Evolutionary conservation across 2,888 invertebrate species (phyloP).

Genomic region (Cryptocephalus moraei): DNA sequence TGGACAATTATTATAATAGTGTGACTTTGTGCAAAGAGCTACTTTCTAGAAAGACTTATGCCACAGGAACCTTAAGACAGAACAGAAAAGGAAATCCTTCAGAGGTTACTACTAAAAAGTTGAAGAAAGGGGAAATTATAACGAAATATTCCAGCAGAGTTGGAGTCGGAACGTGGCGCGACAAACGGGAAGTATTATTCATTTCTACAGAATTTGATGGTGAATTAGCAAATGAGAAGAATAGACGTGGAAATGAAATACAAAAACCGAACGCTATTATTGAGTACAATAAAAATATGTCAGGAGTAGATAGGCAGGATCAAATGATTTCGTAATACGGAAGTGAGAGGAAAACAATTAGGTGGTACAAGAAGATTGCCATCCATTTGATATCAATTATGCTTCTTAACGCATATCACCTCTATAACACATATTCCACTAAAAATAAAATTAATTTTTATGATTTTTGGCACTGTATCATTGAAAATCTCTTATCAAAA

Average conservation of each 20-base stretch:
- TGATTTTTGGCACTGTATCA: no score
- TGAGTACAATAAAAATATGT: no score
- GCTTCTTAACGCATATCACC: background rate
- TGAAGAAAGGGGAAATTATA: conserved; percentile 2
- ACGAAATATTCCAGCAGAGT: conserved; percentile 3
- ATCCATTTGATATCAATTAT: background rate
- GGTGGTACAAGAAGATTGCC: background rate
- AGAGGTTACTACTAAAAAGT: conserved; percentile 1
- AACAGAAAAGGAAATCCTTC: background rate
- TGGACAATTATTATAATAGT: conserved; percentile 4
- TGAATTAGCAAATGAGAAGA: no score
- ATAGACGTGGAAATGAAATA: no score
- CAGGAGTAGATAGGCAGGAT: background rate
- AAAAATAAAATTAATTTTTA: background rate
- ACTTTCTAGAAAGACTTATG: background rate
- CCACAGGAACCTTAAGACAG: no score
- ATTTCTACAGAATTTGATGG: no score
- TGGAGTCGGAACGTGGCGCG: conserved; percentile 1
- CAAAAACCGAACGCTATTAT: no score
- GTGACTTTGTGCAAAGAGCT: conserved; percentile 2
- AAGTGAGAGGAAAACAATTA: background rate
- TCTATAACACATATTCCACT: background rate
- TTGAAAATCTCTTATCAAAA: no score
- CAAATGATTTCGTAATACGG: background rate
- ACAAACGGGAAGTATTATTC: no score